A percentile compares a stretch with the other conserved stretches of the same genome.
These are phyloP conservation scores for Tuta absoluta DNA, from an alignment of 2,888 invertebrate species.

Conservation along the genomic window DNA sequence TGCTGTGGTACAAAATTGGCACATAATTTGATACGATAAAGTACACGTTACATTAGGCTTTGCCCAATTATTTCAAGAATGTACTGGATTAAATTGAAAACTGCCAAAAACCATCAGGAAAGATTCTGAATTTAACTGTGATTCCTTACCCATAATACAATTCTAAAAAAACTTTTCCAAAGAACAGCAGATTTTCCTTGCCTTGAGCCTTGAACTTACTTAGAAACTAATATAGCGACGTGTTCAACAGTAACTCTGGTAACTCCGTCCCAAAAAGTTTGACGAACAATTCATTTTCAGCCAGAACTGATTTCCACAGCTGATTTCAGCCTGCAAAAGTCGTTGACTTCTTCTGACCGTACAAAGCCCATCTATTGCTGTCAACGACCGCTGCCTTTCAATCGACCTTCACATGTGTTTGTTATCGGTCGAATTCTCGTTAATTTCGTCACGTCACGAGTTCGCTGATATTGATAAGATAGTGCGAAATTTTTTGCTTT, in stretches of 20 bases:
- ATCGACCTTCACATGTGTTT: constrained; percentile 61
- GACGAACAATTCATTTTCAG: background rate
- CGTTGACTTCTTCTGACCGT: constrained; percentile 41
- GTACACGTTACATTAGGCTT: background rate
- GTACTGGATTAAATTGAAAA: background rate
- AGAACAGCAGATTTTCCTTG: no score
- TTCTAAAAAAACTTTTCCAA: no score
- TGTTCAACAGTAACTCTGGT: no score
- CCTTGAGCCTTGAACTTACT: no score
- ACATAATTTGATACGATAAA: background rate
- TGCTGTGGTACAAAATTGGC: constrained; percentile 52
- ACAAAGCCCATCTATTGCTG: constrained; percentile 41
- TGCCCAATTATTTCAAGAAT: background rate
- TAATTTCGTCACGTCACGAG: constrained; percentile 20
- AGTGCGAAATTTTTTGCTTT: constrained; percentile 17
- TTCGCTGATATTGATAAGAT: constrained; percentile 16
- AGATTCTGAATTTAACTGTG: no score
- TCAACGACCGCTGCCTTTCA: constrained; percentile 70
- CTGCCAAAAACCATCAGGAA: background rate
- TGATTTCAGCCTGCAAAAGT: background rate
- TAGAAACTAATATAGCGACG: no score
- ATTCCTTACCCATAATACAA: no score
- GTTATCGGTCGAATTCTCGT: constrained; percentile 45
- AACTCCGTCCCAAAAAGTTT: no score
- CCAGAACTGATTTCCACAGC: background rate